These are phyloP conservation scores for Centroberyx gerrardi DNA, from an alignment of 2,797 vertebrate genomes.

Conservation along the genomic window DNA sequence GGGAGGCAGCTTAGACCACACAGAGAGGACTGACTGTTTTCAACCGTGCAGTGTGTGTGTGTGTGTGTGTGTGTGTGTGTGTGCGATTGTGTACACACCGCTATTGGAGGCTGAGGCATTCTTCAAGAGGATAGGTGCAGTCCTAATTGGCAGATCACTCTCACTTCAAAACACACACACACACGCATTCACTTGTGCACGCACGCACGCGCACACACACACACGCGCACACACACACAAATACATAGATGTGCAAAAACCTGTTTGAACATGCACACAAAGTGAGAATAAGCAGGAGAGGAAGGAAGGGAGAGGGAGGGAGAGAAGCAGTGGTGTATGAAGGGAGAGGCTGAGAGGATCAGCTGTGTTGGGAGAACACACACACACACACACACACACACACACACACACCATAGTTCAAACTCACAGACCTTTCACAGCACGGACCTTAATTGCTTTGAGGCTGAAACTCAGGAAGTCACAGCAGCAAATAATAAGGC, in stretches of 20 bases:
- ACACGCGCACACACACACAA: slow-evolving; percentile 16
- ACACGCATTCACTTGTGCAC: not conserved
- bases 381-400: not conserved
- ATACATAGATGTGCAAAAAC: slow-evolving; percentile 15
- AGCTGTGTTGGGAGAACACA: not conserved
- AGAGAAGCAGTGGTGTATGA: slow-evolving; percentile 5
- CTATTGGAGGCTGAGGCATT: slow-evolving; percentile 51
- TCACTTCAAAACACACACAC: slow-evolving; percentile 15
- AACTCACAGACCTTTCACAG: slow-evolving; percentile 49
- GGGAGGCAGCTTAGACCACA: slow-evolving; percentile 57
- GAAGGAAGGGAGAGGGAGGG: slow-evolving; percentile 19
- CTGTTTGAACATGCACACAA: not conserved
- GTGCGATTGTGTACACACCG: slow-evolving; percentile 13
- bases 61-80: slow-evolving; percentile 7
- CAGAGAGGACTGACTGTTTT: slow-evolving; percentile 48
- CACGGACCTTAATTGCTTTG: slow-evolving; percentile 58
- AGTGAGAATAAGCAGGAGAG: slow-evolving; percentile 5
- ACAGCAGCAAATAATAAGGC: slow-evolving; percentile 33
- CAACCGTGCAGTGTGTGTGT: slow-evolving; percentile 16
- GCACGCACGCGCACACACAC: slow-evolving; percentile 2
- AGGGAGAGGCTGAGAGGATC: slow-evolving; percentile 10
- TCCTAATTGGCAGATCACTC: slow-evolving; percentile 69
- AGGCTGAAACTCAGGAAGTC: slow-evolving; percentile 44
- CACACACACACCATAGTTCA: slow-evolving; percentile 9
- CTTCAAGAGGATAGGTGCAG: slow-evolving; percentile 21